phyloP scores from a whole-genome alignment of 1,140 invertebrate species.

The Globodera ellingtonae region DNA sequence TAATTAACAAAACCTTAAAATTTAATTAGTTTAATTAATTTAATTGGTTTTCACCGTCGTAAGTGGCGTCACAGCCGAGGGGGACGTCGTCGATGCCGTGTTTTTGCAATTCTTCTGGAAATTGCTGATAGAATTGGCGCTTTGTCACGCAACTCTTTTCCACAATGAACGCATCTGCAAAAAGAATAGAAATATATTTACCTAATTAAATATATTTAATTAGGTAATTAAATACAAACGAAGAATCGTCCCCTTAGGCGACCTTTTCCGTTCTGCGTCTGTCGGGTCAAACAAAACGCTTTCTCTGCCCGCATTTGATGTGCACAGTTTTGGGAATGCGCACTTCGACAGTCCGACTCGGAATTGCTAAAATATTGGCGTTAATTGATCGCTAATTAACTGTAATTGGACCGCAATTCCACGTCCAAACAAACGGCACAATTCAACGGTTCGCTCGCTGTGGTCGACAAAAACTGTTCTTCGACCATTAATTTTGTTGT shows the following conservation, averaged over 20 bases:
- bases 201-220: background rate
- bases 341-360: constrained; percentile 31
- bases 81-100: constrained; percentile 6
- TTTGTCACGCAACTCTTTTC: constrained; percentile 37
- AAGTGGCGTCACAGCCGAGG: constrained; percentile 37
- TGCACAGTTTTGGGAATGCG: constrained; percentile 18
- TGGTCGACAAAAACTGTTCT: background rate
- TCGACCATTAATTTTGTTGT: constrained; percentile 4
- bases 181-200: background rate
- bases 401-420: background rate
- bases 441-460: constrained; percentile 17
- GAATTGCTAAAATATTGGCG: constrained; percentile 21
- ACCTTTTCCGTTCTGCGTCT: constrained; percentile 44
- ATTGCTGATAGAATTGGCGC: constrained; percentile 35
- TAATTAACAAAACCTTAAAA: constrained; percentile 33
- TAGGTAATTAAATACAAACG: background rate
- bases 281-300: constrained; percentile 39
- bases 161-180: constrained; percentile 38
- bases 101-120: constrained; percentile 34
- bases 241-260: background rate
- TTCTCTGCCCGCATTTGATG: constrained; percentile 18
- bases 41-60: constrained; percentile 28
- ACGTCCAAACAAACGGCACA: constrained; percentile 30
- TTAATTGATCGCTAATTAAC: too few relatives aligned
- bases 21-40: background rate